phyloP scores from a whole-genome alignment of 2,113 vertebrate genomes.

The Mus musculus region DNA sequence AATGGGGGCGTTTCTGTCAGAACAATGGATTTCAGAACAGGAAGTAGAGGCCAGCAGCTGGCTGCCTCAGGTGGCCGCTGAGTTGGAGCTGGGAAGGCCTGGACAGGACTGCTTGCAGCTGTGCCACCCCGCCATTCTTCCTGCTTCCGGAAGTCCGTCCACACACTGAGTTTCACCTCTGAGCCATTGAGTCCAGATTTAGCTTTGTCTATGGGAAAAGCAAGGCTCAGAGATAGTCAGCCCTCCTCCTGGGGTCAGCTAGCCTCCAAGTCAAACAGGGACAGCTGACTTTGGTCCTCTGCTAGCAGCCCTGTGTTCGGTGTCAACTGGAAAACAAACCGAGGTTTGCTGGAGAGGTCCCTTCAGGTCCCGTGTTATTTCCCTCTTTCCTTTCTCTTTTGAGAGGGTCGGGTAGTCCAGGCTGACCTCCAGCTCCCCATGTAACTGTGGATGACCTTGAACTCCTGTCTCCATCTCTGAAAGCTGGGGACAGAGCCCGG shows the following conservation, averaged over 20 bases:
- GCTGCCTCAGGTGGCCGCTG: constrained; percentile 53
- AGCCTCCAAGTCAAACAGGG: background rate
- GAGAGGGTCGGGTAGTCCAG: background rate
- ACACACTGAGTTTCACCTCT: background rate
- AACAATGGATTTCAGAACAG: constrained; percentile 67
- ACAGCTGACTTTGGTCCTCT: background rate
- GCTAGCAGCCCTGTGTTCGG: background rate
- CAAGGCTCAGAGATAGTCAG: background rate
- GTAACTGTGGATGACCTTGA: background rate
- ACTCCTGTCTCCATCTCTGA: background rate
- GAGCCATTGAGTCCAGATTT: background rate
- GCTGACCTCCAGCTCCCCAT: background rate
- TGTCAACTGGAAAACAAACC: background rate
- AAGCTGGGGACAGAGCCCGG: background rate
- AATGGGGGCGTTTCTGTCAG: background rate
- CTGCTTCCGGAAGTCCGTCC: background rate
- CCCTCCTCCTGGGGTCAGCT: background rate
- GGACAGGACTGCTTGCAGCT: background rate
- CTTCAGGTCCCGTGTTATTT: background rate
- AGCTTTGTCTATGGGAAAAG: background rate
- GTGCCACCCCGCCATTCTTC: background rate
- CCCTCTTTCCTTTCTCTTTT: background rate
- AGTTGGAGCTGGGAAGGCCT: background rate
- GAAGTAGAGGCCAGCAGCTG: background rate
- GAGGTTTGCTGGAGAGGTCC: background rate